Conservation (phyloP, 2,113 vertebrate species). For the Leptocoma aspasia region DNA sequence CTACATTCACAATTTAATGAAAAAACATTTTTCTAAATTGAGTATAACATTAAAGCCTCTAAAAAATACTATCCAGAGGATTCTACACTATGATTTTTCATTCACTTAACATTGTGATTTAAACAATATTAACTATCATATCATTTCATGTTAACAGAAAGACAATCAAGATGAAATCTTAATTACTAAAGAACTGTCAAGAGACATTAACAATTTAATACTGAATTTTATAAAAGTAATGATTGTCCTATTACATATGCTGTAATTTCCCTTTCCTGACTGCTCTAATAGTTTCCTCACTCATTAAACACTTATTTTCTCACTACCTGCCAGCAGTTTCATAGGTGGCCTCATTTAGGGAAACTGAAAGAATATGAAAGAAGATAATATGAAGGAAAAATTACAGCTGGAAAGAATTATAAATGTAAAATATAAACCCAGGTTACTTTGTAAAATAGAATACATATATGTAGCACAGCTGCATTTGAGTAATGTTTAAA, state of each 20-base stretch:
- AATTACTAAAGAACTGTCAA: conserved; percentile 46
- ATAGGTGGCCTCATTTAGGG: neutral
- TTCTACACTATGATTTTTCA: neutral
- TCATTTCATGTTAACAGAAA: conserved; percentile 28
- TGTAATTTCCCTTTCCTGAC: conserved; percentile 26
- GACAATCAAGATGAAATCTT: conserved; percentile 44
- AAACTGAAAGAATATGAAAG: neutral
- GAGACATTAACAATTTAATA: conserved; percentile 41
- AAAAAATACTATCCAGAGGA: neutral
- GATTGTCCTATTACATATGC: conserved; percentile 21
- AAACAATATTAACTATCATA: conserved; percentile 43
- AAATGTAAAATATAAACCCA: neutral
- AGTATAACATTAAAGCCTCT: neutral
- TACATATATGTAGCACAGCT: rapidly evolving
- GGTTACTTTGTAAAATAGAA: neutral
- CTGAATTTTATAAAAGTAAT: conserved; percentile 37
- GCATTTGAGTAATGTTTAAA: neutral
- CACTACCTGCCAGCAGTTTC: neutral
- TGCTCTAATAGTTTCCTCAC: conserved; percentile 9
- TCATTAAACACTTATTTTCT: conserved; percentile 39
- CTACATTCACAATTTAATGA: neutral
- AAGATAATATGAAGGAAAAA: neutral
- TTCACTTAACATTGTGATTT: conserved; percentile 52
- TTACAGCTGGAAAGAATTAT: neutral
- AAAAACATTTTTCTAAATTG: neutral